These are phyloP conservation scores for Cichlasoma orientale DNA, from an alignment of 2,797 vertebrate species.

Conservation along the genomic window DNA sequence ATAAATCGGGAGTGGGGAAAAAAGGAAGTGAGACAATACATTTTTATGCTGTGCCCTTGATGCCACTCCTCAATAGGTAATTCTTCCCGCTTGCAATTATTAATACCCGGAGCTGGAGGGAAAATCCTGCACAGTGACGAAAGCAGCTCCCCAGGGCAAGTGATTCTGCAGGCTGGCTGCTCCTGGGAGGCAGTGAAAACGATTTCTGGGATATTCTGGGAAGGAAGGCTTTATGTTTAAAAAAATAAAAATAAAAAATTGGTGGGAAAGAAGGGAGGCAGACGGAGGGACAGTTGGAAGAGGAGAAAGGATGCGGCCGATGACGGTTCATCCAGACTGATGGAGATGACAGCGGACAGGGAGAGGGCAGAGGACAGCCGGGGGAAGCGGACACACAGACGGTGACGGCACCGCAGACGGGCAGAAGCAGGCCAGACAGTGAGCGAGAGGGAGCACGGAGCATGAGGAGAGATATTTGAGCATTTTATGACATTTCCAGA, in stretches of 20 bases:
- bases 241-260: neutral
- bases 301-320: neutral
- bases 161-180: constrained; percentile 12
- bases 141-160: constrained; percentile 5
- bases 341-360: constrained; percentile 50
- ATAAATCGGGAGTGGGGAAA: neutral
- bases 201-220: neutral
- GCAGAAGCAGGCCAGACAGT: constrained; percentile 14
- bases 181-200: neutral
- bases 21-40: neutral
- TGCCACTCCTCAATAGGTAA: constrained; percentile 39
- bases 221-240: constrained; percentile 7
- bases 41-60: constrained; percentile 16
- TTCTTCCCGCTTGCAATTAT: constrained; percentile 31
- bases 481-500: constrained; percentile 3
- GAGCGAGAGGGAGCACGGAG: neutral
- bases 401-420: constrained; percentile 6
- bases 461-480: neutral
- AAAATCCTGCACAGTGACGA: constrained; percentile 17
- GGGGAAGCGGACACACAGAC: constrained; percentile 16
- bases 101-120: constrained; percentile 44
- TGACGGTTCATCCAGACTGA: constrained; percentile 32
- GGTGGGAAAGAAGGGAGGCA: constrained; percentile 2
- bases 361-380: constrained; percentile 36
- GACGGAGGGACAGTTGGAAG: constrained; percentile 3